Conservation (phyloP, 2,113 vertebrate species). For the Colaptes auratus region DNA sequence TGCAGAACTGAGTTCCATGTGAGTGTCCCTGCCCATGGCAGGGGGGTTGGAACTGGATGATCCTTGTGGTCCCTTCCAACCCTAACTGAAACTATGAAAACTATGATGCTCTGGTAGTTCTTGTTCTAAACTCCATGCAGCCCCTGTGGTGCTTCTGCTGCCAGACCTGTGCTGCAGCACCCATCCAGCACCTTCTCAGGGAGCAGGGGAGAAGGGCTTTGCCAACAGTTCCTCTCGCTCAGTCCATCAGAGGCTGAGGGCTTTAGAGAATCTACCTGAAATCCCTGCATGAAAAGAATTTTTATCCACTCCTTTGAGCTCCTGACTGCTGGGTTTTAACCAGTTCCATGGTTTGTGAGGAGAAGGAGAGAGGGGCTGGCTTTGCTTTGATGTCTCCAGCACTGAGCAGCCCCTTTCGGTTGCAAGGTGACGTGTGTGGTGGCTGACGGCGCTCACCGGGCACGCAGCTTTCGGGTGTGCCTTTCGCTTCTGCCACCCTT, state of each 20-base stretch:
- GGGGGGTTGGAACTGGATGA: no score
- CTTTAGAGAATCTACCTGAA: not conserved
- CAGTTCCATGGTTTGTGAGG: not conserved
- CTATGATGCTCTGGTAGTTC: rapidly evolving
- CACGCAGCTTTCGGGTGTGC: not conserved
- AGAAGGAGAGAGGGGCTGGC: not conserved
- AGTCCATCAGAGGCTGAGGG: not conserved
- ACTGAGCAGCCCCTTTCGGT: not conserved
- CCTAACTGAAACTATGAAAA: no score
- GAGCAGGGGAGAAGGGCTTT: not conserved
- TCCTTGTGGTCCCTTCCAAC: no score
- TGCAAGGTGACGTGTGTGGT: not conserved
- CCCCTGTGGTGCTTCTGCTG: not conserved
- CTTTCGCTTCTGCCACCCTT: not conserved
- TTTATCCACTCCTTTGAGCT: not conserved
- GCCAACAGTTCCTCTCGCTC: not conserved
- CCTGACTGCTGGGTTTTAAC: not conserved
- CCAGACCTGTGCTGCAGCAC: not conserved
- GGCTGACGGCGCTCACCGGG: not conserved
- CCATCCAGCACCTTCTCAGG: not conserved
- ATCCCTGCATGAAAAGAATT: not conserved
- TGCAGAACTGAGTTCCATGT: not conserved
- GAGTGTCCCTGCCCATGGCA: no score
- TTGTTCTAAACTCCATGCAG: not conserved
- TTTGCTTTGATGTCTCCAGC: not conserved